phyloP scores from a whole-genome alignment of 2,888 invertebrate species.

The Hydroisotoma schaefferi region DNA sequence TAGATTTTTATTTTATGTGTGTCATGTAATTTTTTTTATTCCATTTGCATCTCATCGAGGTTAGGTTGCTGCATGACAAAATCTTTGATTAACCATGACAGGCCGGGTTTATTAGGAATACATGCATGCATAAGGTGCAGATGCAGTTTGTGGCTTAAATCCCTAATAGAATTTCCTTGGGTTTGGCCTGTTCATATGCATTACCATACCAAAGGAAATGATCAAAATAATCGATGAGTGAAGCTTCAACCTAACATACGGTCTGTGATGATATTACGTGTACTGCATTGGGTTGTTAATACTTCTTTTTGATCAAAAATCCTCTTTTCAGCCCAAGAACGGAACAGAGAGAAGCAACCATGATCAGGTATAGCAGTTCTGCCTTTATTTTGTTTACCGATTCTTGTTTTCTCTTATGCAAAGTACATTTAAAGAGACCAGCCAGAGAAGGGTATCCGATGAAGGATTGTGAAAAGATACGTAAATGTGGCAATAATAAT shows the following conservation, averaged over 20 bases:
- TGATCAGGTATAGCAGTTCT: neutral
- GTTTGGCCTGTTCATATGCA: neutral
- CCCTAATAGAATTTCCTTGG: too few species aligned
- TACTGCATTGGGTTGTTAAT: conserved; percentile 12
- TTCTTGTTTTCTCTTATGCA: neutral
- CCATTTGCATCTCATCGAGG: conserved; percentile 23
- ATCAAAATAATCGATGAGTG: conserved; percentile 3
- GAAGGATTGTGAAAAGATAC: conserved; percentile 3
- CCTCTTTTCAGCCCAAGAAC: conserved; percentile 31
- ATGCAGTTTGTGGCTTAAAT: conserved; percentile 10
- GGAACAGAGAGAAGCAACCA: neutral
- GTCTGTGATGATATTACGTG: too few species aligned
- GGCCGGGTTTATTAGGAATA: conserved; percentile 45
- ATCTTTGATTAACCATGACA: conserved; percentile 49
- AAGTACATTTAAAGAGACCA: conserved; percentile 1
- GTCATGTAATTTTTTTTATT: conserved; percentile 12
- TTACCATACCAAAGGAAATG: neutral
- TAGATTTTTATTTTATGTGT: conserved; percentile 18
- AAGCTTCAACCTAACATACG: too few species aligned
- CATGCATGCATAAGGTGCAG: conserved; percentile 24
- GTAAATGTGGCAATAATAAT: too few species aligned
- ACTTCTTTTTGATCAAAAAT: conserved; percentile 34
- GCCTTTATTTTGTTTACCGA: conserved; percentile 2
- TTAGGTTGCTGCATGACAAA: conserved; percentile 47
- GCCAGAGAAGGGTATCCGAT: neutral